These are phyloP conservation scores for Pontoporia blainvillei DNA, from an alignment of 2,113 vertebrate species.

Conservation along the genomic window DNA sequence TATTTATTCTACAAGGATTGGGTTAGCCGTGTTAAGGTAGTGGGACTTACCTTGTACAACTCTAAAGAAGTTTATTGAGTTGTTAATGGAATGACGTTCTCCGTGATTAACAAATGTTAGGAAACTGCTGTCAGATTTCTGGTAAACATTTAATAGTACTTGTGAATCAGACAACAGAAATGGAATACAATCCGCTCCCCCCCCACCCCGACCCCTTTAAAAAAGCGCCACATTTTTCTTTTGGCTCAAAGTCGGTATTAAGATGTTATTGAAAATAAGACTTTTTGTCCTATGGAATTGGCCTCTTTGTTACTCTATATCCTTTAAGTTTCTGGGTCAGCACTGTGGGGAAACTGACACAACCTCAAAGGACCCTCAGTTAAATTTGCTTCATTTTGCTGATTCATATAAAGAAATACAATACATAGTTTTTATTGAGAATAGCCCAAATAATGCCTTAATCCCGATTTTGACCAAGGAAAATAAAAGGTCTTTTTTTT, in stretches of 20 bases:
- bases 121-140: constrained; percentile 33
- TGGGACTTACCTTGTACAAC: constrained; percentile 16
- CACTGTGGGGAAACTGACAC: neutral
- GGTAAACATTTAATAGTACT: constrained; percentile 57
- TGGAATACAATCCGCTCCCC: neutral
- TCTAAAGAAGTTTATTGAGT: constrained; percentile 31
- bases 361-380: neutral
- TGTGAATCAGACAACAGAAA: constrained; percentile 44
- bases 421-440: neutral
- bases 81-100: constrained; percentile 21
- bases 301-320: neutral
- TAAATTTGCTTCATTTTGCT: neutral
- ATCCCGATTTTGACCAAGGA: neutral
- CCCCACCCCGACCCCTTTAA: too few relatives aligned
- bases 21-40: neutral
- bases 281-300: neutral
- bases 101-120: constrained; percentile 55
- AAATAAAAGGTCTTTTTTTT: neutral
- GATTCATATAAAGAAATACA: neutral
- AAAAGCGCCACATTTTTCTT: neutral
- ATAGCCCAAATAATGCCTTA: neutral
- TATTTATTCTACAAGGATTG: constrained; percentile 44
- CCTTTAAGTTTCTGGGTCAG: neutral
- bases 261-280: constrained; percentile 5
- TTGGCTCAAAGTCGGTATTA: neutral